A percentile compares a stretch with the other conserved stretches of the same genome.
These are phyloP conservation scores for Cloeon dipterum DNA, from an alignment of 2,888 invertebrate species.

Conservation along the genomic window DNA sequence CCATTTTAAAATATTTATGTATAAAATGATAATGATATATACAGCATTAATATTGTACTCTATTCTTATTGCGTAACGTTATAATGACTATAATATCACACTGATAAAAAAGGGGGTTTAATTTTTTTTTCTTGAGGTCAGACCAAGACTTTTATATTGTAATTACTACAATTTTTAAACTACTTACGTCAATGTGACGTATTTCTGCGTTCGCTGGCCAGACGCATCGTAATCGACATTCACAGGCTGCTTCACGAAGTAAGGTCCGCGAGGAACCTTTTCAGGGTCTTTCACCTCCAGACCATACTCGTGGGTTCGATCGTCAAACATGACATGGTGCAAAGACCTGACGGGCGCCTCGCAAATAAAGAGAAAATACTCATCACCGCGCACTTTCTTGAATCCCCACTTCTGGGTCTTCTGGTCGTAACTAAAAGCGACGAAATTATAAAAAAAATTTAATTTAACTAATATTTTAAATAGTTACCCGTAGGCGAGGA, in stretches of 20 bases:
- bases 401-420: slow-evolving; percentile 63
- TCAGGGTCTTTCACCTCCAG: slow-evolving; percentile 56
- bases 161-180: background rate
- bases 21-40: too few species aligned
- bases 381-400: slow-evolving; percentile 52
- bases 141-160: background rate
- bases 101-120: background rate
- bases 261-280: slow-evolving; percentile 69
- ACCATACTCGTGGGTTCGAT: slow-evolving; percentile 67
- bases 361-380: slow-evolving; percentile 62
- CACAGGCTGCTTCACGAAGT: slow-evolving; percentile 62
- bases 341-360: slow-evolving; percentile 57
- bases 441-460: too few species aligned
- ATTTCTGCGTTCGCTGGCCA: slow-evolving; percentile 39
- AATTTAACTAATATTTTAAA: background rate
- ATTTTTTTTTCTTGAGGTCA: slow-evolving; percentile 1
- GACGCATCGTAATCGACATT: slow-evolving; percentile 66
- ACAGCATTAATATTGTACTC: too few species aligned
- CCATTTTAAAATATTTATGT: too few species aligned
- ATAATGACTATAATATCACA: too few species aligned
- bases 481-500: slow-evolving; percentile 50
- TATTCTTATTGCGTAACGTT: too few species aligned
- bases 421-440: slow-evolving; percentile 28
- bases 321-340: slow-evolving; percentile 44
- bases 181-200: slow-evolving; percentile 39